Percentiles rank a stretch among this genome's conserved stretches.
These are phyloP conservation scores for Heterochromis multidens DNA, from an alignment of 2,113 vertebrate genomes.

Conservation along the genomic window DNA sequence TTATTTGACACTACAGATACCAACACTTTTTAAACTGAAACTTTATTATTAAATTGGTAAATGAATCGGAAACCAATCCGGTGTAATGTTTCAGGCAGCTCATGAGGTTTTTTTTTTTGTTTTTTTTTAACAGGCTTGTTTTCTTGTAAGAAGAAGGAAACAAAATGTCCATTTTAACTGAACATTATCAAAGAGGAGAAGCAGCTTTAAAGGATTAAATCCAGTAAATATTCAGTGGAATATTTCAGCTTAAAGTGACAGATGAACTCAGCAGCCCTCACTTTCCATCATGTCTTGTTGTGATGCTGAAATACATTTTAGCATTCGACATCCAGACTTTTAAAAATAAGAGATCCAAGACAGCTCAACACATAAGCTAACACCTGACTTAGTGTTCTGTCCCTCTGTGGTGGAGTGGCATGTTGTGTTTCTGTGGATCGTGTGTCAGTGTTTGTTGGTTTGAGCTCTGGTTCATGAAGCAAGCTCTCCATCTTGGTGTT, in stretches of 20 bases:
- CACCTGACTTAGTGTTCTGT: slow-evolving; percentile 4
- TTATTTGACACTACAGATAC: background rate
- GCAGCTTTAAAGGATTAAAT: background rate
- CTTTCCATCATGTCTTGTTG: background rate
- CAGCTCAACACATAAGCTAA: background rate
- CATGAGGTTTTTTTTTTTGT: background rate
- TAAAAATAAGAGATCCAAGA: background rate
- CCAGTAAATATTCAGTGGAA: background rate
- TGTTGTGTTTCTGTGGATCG: slow-evolving; percentile 50
- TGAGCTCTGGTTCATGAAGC: slow-evolving; percentile 16
- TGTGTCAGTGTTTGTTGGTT: slow-evolving; percentile 19
- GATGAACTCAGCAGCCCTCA: background rate
- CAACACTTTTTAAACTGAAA: background rate
- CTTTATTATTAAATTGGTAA: background rate
- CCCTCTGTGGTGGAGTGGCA: slow-evolving; percentile 44
- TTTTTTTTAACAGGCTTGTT: background rate
- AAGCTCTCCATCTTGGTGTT: slow-evolving; percentile 46
- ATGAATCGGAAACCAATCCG: background rate
- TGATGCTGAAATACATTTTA: background rate
- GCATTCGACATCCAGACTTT: background rate
- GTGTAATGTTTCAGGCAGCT: background rate
- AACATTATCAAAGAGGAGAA: background rate
- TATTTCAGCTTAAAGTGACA: background rate
- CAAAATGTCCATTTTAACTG: background rate
- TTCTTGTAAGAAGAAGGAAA: background rate